Conservation (phyloP, 1,140 invertebrate species). For the Pomacea maculata region DNA sequence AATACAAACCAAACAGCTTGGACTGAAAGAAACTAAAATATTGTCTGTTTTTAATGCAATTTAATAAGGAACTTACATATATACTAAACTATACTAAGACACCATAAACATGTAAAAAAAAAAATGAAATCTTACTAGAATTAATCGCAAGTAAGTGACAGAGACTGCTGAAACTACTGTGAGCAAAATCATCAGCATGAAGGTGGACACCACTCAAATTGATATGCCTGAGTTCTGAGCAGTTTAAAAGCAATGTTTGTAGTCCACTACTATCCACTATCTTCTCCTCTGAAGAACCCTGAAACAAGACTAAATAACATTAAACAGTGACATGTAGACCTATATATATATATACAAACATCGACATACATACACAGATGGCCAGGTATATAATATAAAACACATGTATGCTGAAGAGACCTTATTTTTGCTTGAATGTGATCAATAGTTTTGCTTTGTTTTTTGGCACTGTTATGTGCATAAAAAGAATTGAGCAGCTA, state of each 20-base stretch:
- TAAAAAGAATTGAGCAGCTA: no score
- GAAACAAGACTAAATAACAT: constrained; percentile 2
- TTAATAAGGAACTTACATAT: neutral
- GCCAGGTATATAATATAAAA: no score
- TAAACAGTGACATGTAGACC: no score
- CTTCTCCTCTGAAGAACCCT: constrained; percentile 11
- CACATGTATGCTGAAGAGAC: no score
- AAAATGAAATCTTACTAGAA: constrained; percentile 19
- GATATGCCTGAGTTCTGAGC: constrained; percentile 30
- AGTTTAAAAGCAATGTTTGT: constrained; percentile 33
- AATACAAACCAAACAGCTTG: neutral
- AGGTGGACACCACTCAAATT: constrained; percentile 43
- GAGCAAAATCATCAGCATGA: constrained; percentile 29
- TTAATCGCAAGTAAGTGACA: constrained; percentile 34
- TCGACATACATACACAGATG: no score
- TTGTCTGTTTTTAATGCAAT: neutral
- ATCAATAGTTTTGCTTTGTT: no score
- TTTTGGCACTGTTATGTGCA: no score
- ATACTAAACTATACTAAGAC: neutral
- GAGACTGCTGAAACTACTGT: constrained; percentile 29
- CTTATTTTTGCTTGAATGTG: no score
- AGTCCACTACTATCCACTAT: constrained; percentile 32
- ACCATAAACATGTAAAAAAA: neutral
- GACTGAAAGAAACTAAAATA: neutral
- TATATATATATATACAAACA: no score